phyloP scores from a whole-genome alignment of 2,888 invertebrate genomes.

The Macrosiphum euphorbiae region DNA sequence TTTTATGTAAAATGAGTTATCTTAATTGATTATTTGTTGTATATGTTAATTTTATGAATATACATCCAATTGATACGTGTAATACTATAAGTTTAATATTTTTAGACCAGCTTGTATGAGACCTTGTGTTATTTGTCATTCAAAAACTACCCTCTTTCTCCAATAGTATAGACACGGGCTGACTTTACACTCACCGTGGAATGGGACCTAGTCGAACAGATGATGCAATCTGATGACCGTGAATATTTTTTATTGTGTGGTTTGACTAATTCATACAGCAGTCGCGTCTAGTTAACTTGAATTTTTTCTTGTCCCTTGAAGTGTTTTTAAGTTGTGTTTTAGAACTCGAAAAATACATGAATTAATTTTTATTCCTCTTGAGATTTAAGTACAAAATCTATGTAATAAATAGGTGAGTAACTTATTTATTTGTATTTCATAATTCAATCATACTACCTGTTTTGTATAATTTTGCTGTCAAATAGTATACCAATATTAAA shows the following conservation, averaged over 20 bases:
- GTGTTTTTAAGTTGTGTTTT: no score
- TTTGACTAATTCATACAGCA: neutral
- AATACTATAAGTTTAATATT: neutral
- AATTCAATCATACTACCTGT: no score
- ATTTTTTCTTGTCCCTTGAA: no score
- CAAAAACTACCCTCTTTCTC: neutral
- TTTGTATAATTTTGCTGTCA: no score
- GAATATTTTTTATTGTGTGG: neutral
- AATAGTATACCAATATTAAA: no score
- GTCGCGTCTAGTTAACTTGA: no score
- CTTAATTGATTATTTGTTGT: neutral
- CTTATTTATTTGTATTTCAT: no score
- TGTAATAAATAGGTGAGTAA: neutral
- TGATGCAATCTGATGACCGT: neutral
- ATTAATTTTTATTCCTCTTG: no score
- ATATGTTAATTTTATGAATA: neutral
- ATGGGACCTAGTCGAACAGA: neutral
- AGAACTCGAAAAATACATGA: no score
- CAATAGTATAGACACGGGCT: neutral
- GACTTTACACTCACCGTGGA: neutral
- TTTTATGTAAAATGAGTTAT: neutral
- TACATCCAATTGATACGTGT: neutral
- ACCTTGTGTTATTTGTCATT: neutral
- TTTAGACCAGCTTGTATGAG: no score
- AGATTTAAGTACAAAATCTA: no score